phyloP scores from a whole-genome alignment of 2,113 vertebrate genomes.

The Porphyrio hochstetteri region DNA sequence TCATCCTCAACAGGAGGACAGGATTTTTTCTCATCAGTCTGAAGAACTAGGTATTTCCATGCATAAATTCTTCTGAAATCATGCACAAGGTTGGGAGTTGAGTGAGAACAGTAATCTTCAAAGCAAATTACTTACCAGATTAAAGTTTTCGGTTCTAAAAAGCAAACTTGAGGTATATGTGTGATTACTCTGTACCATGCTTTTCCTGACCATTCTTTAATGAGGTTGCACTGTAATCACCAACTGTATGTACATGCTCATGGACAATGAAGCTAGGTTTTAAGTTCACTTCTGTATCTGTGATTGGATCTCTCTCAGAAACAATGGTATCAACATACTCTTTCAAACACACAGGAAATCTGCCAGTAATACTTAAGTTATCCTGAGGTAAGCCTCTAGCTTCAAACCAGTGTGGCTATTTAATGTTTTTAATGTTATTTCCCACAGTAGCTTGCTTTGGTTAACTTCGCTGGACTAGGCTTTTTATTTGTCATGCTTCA shows the following conservation, averaged over 20 bases:
- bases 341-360: conserved; percentile 19
- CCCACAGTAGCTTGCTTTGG: conserved; percentile 70
- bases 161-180: neutral
- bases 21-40: neutral
- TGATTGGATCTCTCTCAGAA: neutral
- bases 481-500: conserved; percentile 67
- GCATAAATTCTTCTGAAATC: neutral
- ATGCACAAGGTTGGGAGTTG: neutral
- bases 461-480: conserved; percentile 15
- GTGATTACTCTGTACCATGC: neutral
- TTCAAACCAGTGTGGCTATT: neutral
- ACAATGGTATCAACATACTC: neutral
- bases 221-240: neutral
- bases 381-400: neutral
- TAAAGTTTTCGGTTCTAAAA: conserved; percentile 23
- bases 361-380: neutral
- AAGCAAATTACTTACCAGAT: conserved; percentile 48
- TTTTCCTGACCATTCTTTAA: conserved; percentile 2
- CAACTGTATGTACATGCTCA: accelerated
- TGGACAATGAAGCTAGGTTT: neutral
- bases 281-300: neutral
- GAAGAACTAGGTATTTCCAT: neutral
- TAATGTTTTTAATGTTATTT: conserved; percentile 40
- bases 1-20: neutral
- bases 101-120: conserved; percentile 45